Percentiles rank a stretch among this genome's conserved stretches.
Evolutionary conservation across 2,888 invertebrate species (phyloP).

Genomic region (Tinea pellionella): DNA sequence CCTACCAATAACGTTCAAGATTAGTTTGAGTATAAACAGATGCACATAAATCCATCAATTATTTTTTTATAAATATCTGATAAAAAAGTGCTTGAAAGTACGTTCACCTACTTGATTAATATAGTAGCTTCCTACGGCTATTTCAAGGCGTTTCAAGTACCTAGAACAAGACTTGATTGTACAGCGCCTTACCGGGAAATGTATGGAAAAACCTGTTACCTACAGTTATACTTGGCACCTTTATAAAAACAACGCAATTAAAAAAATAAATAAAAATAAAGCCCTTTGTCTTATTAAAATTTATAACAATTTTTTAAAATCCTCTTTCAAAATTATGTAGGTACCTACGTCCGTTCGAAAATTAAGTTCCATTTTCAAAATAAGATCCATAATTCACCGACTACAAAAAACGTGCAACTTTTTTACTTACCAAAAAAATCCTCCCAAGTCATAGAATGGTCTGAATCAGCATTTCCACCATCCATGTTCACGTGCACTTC

Average conservation of each 20-base stretch:
- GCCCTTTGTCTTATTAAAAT: not conserved
- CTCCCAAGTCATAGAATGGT: conserved; percentile 78
- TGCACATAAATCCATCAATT: not conserved
- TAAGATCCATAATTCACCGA: too few species aligned
- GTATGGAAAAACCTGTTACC: conserved; percentile 4
- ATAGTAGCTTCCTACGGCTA: conserved; percentile 6
- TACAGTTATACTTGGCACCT: too few species aligned
- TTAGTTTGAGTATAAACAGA: too few species aligned
- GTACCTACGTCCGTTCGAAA: too few species aligned
- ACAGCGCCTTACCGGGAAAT: conserved; percentile 8
- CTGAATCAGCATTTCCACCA: conserved; percentile 71
- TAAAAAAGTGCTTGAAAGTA: not conserved
- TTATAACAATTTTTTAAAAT: not conserved
- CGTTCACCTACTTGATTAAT: conserved; percentile 5
- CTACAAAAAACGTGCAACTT: not conserved
- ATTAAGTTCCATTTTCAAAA: too few species aligned
- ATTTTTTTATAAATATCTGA: not conserved
- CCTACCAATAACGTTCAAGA: too few species aligned
- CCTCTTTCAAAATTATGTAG: too few species aligned
- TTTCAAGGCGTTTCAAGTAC: conserved; percentile 5
- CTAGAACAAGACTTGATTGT: conserved; percentile 4
- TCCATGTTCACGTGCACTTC: conserved; percentile 52
- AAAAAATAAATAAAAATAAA: not conserved
- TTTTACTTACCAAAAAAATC: conserved; percentile 75
- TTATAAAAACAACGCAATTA: not conserved